These are phyloP conservation scores for Sepioteuthis lessoniana DNA, from an alignment of 2,888 invertebrate genomes.

Conservation along the genomic window DNA sequence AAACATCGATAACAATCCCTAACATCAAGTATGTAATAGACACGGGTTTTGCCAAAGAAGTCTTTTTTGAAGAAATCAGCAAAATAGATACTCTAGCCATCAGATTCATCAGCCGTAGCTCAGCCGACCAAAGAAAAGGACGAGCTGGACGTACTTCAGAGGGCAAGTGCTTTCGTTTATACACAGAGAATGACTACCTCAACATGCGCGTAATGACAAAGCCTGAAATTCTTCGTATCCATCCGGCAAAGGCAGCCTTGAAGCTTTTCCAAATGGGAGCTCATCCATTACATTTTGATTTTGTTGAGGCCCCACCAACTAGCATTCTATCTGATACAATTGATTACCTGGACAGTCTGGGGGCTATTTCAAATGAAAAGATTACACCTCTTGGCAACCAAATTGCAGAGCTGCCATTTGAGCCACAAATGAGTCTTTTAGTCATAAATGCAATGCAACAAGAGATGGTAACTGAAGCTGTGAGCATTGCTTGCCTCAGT, in stretches of 20 bases:
- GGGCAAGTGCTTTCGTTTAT: conserved; percentile 74
- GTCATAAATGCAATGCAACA: conserved; percentile 60
- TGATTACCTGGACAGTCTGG: conserved; percentile 63
- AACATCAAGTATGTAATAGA: conserved; percentile 75
- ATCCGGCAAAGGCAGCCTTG: conserved; percentile 69
- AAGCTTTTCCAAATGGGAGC: conserved; percentile 71
- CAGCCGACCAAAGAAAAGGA: conserved; percentile 75
- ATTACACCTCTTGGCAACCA: conserved; percentile 70
- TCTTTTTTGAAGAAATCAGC: conserved; percentile 68
- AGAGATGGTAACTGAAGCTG: conserved; percentile 63
- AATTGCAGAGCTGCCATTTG: conserved; percentile 69
- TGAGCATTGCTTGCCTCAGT: conserved; percentile 67
- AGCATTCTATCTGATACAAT: conserved; percentile 65
- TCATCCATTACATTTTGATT: conserved; percentile 68
- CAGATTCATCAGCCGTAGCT: conserved; percentile 68
- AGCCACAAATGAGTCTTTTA: conserved; percentile 68
- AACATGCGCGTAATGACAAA: conserved; percentile 63
- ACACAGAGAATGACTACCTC: conserved; percentile 67
- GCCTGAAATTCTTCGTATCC: conserved; percentile 73
- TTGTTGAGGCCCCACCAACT: conserved; percentile 69
- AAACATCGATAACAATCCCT: conserved; percentile 75
- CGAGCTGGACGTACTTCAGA: conserved; percentile 74
- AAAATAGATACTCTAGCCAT: conserved; percentile 68
- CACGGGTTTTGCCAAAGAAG: conserved; percentile 74
- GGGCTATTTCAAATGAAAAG: conserved; percentile 62